Base-by-base conservation (phyloP, 1,140 invertebrate species). In the Philotrypesis tridentata region DNA sequence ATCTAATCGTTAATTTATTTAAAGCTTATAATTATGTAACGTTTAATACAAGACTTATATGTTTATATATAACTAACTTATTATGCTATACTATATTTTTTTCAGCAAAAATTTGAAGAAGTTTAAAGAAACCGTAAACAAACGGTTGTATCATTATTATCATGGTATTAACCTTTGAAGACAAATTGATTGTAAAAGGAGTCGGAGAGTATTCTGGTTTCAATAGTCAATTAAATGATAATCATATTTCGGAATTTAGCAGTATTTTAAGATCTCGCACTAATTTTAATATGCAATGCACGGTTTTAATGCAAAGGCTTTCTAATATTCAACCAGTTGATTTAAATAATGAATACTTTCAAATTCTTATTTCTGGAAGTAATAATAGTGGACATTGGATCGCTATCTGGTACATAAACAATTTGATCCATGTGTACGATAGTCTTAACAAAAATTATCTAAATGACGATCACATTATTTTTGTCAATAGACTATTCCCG, bases 401-500 rank as follows among this genome's bases (percentile, higher is more conserved):
- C 23, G n/a, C 21, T 72, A 43, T 72, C 4, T 72, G 43, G 40
- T 72, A 72, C 21, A 40, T 23, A 23, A 73, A 55, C 21, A 29
- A 29, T 23, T 25, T 48, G 11, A 73, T 55, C 25, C 71, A 73
- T 29, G 25, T 48, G 11, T 73, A 73, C 48, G 71, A 48, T 48
- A 73, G 71, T 48, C 12, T 55, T 6, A 73, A 73, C 48, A 23
- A 11, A 25, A 4, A 55, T 27, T 48, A 40, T 27, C 27, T 73
- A 29, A n/a, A 73, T 33, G 17, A 73, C 23, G 71, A 73, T 11
- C 37, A 48, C 14, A 43, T 31, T 25, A 1, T 27, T 2, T 73
- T 25, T 27, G 48, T 48, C 5, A 73, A 73, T 48, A 73, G 25
- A 48, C 27, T 73, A 73, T 73, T 73, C 48, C 71, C 40, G 4